phyloP scores from a whole-genome alignment of 2,888 invertebrate species.

The Pheosia tremula region DNA sequence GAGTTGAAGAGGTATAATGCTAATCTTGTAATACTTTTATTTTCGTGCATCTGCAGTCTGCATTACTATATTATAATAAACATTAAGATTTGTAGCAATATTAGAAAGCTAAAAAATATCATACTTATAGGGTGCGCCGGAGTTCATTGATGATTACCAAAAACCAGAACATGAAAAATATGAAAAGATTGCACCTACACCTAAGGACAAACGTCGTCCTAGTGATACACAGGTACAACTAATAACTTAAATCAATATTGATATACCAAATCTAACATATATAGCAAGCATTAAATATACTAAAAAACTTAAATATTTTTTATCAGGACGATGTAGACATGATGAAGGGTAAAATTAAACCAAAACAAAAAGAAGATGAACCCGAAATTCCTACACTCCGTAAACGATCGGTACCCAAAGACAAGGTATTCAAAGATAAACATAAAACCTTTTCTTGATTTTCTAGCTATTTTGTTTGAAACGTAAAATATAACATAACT shows the following conservation, averaged over 20 bases:
- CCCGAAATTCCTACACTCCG: constrained; percentile 72
- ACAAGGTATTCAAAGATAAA: constrained; percentile 60
- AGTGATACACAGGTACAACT: constrained; percentile 70
- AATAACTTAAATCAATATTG: background rate
- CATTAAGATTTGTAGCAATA: background rate
- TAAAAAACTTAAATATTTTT: constrained; percentile 19
- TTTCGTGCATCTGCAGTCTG: background rate
- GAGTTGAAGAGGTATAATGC: constrained; percentile 66
- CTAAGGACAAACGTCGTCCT: constrained; percentile 72
- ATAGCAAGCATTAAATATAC: no score
- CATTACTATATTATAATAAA: background rate
- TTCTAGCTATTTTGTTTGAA: background rate
- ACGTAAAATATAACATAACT: constrained; percentile 14
- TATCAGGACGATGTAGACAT: constrained; percentile 74
- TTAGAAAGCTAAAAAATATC: constrained; percentile 13
- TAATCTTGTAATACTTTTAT: background rate
- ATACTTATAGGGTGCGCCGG: constrained; percentile 67
- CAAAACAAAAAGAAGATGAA: constrained; percentile 74
- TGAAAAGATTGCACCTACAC: constrained; percentile 80
- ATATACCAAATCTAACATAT: background rate
- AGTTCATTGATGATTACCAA: constrained; percentile 88
- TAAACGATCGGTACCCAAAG: constrained; percentile 73
- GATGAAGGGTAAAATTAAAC: constrained; percentile 78
- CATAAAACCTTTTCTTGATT: constrained; percentile 5
- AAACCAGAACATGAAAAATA: constrained; percentile 88